phyloP scores from a whole-genome alignment of 2,888 invertebrate genomes.

The Watsonalla binaria region DNA sequence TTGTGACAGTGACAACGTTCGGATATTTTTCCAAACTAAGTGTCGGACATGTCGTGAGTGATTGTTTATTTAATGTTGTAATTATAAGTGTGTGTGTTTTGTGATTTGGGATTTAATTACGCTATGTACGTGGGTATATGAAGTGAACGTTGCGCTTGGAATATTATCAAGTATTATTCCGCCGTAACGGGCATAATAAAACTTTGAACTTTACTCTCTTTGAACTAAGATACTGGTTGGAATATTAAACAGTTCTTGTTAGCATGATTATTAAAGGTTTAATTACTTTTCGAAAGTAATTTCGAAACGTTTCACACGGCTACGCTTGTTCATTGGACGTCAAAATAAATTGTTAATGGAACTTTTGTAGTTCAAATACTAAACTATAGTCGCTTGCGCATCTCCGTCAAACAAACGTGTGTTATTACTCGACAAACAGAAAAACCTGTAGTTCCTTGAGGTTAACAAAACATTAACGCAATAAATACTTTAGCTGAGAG shows the following conservation, averaged over 20 bases:
- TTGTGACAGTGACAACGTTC: slow-evolving; percentile 19
- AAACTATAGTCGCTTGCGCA: slow-evolving; percentile 37
- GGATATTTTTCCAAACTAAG: slow-evolving; percentile 1
- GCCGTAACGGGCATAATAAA: background rate
- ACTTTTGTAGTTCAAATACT: slow-evolving; percentile 10
- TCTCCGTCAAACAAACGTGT: slow-evolving; percentile 51
- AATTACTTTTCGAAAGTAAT: background rate
- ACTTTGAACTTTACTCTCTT: background rate
- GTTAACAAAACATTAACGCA: slow-evolving; percentile 72
- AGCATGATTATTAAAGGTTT: background rate
- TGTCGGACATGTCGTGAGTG: background rate
- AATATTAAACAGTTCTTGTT: background rate
- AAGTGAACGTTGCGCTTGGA: background rate
- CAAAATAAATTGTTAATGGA: background rate
- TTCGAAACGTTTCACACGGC: background rate
- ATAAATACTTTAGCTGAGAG: slow-evolving; percentile 62
- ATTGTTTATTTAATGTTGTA: background rate
- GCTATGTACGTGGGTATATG: background rate
- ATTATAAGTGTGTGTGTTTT: background rate
- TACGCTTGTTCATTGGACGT: background rate
- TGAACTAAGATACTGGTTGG: background rate
- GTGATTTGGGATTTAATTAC: slow-evolving; percentile 1
- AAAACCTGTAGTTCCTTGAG: slow-evolving; percentile 72
- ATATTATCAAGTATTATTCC: background rate
- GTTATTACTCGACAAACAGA: slow-evolving; percentile 67